Evolutionary conservation across 2,797 vertebrate genomes (phyloP), one percentile per base, ranked within the genome.

Genomic region (Coendou prehensilis): DNA sequence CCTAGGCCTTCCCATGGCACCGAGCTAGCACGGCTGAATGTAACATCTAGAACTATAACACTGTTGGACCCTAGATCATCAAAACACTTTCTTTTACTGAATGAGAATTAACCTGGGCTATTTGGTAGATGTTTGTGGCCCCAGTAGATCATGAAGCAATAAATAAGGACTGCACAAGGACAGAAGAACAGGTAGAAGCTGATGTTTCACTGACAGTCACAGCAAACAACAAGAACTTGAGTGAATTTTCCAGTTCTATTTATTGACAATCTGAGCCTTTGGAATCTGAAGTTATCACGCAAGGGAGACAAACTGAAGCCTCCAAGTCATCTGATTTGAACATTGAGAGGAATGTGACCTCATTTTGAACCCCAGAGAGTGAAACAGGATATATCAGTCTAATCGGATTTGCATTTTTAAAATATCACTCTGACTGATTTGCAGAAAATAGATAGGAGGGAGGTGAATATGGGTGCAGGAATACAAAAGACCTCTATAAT

Each of bases 281-380:
- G 94, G 95, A 96, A 96, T 95, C 83, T 91, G 75, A 96, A 97
- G 76, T 94, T 97, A 95, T 94, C 94, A 96, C 89, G 93, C 76
- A 15, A 91, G 83, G 64, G 92, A 91, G 80, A 87, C 76, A 69
- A 94, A 23, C 33, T 71, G 85, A 92, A 96, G 91, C 47, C 83
- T 95, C 91, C 83, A 80, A 96, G 94, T 93, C 95, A 94, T 93
- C 91, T 97, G 93, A 97, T 96, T 97, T 95, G 96, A 96, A 92
- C 83, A 56, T 56, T 11, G 86, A 95, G 76, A 96, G 80, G 89
- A 97, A 97, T 89, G 93, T 97, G 96, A 97, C 97, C 97, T 97
- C 94, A 81, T 96, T 97, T 89, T 95, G 96, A 97, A 97, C 95
- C 89, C 81, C 93, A 73, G 75, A 92, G 92, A 93, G 76, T 94